Base-by-base conservation (phyloP, 1,140 invertebrate genomes). In the Eciton burchellii region DNA sequence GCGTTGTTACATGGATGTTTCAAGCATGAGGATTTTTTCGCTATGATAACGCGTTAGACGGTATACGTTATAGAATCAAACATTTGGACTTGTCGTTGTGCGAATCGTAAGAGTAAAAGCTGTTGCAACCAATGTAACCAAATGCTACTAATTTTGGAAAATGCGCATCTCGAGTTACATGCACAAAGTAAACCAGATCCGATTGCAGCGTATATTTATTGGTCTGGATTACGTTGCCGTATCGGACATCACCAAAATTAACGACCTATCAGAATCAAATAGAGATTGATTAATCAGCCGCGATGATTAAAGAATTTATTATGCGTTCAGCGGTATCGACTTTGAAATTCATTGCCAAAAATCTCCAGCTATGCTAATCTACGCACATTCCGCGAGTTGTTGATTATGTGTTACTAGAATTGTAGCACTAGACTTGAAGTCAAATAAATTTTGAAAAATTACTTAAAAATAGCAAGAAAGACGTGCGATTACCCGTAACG, bases 111-210 rank as follows among this genome's bases (percentile, higher is more conserved):
- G 62, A 56, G 11, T 24, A 68, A 66, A 79, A 79, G 2, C 35
- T 29, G 24, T 70, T 79, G 21, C 12, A 56, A 60, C 12, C 49
- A 68, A 57, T 56, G 24, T 35, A 79, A 68, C 35, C 43, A 24
- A 68, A 79, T 21, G 63, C 49, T 45, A 70, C 49, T 63, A 79
- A 79, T 79, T 77, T 79, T 70, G 74, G 49, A 29, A 79, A 77
- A 19, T 62, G 21, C 11, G 56, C 24, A 57, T 70, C 74, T 79
- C 63, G 63, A 68, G 63, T 79, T 79, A 79, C 74, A 29, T 12
- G n/a, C 35, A 45, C n/a, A 4, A 57, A 79, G 52, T 79, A 68
- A 79, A 49, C 41, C 63, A 56, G 74, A 11, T 70, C 35, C 29
- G 24, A 57, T 79, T 79, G 35, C 63, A 47, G 70, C 56, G 70